Evolutionary conservation across 1,140 invertebrate species (phyloP).

Genomic region (Metaphire vulgaris): DNA sequence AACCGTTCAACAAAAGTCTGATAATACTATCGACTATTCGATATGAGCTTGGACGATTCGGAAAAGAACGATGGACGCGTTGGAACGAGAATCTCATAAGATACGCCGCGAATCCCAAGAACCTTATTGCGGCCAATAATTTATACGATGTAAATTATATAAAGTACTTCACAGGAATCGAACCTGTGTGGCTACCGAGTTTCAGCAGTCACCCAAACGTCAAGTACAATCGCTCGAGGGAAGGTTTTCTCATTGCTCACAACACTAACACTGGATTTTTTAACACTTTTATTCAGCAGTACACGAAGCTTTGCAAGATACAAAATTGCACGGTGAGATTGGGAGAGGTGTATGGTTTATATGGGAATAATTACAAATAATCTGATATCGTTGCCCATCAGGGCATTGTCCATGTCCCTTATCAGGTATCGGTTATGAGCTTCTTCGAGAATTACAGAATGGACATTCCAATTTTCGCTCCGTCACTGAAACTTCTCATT

Average conservation of each 20-base stretch:
- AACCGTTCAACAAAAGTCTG: conserved; percentile 30
- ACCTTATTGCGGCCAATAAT: conserved; percentile 6
- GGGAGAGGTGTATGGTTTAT: neutral
- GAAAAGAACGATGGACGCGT: neutral
- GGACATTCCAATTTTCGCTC: too few species aligned
- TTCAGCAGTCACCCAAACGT: neutral
- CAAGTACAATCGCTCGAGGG: neutral
- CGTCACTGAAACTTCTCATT: conserved; percentile 14
- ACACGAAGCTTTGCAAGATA: neutral
- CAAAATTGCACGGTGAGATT: neutral
- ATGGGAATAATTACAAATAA: neutral
- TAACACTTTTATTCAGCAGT: too few species aligned
- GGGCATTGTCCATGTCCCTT: conserved; percentile 15
- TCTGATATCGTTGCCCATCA: neutral
- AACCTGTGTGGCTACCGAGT: neutral
- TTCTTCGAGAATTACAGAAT: too few species aligned
- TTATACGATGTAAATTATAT: neutral
- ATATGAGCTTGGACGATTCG: too few species aligned
- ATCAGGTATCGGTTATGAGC: too few species aligned
- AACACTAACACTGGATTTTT: too few species aligned
- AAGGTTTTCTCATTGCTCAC: neutral
- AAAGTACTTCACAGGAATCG: neutral
- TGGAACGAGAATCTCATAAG: conserved; percentile 5
- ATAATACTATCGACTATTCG: conserved; percentile 25
- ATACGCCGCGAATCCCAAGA: neutral